Evolutionary conservation across 2,797 vertebrate genomes (phyloP).

Genomic region (Acipenser transmontanus): DNA sequence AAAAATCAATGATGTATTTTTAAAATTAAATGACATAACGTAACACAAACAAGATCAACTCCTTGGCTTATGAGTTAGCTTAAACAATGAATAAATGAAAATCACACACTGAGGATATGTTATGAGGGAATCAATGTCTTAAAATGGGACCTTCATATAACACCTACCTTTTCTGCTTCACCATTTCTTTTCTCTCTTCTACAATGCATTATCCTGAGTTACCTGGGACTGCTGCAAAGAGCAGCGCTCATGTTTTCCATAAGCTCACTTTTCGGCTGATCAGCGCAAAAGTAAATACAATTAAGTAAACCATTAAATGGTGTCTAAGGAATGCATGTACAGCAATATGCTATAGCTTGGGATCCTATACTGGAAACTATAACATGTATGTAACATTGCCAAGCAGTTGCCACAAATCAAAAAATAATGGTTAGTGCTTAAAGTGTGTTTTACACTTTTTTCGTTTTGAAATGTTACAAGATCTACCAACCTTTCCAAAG

Average conservation of each 20-base stretch:
- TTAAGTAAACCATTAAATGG: conserved; percentile 6
- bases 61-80: conserved; percentile 69
- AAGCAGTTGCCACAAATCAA: conserved; percentile 82
- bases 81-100: conserved; percentile 53
- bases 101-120: conserved; percentile 60
- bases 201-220: not conserved
- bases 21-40: conserved; percentile 39
- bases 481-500: conserved; percentile 80
- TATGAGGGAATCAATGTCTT: conserved; percentile 56
- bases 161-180: conserved; percentile 80
- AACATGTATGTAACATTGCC: conserved; percentile 19
- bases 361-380: no score
- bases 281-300: conserved; percentile 9
- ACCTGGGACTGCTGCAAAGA: not conserved
- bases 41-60: conserved; percentile 50
- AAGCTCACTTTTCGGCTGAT: not conserved
- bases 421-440: conserved; percentile 76
- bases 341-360: no score
- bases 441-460: conserved; percentile 43
- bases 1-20: conserved; percentile 60
- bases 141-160: conserved; percentile 63
- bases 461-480: conserved; percentile 50
- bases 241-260: not conserved
- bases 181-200: conserved; percentile 26
- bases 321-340: no score